Conservation (phyloP, 2,888 invertebrate species). For the Mesodorylaimus sp. region DNA sequence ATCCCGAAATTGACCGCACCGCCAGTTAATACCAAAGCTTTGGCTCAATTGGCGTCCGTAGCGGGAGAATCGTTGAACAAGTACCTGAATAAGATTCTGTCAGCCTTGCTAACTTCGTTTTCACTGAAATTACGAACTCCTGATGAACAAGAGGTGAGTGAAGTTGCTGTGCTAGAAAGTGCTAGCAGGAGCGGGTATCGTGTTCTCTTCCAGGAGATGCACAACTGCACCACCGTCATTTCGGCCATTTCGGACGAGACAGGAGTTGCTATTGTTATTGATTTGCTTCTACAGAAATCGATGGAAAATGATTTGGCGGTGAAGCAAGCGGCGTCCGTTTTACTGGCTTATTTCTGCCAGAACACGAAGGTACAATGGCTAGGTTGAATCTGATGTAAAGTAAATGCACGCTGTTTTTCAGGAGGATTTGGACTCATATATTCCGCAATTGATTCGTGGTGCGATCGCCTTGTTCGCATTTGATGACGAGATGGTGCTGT, state of each 20-base stretch:
- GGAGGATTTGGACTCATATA: constrained; percentile 51
- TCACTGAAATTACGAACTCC: constrained; percentile 32
- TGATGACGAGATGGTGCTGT: constrained; percentile 55
- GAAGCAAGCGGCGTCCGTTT: constrained; percentile 50
- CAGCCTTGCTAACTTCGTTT: constrained; percentile 61
- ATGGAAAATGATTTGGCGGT: constrained; percentile 4
- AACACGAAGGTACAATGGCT: constrained; percentile 51
- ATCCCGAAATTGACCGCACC: constrained; percentile 61
- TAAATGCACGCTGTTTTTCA: not conserved
- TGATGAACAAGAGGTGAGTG: constrained; percentile 21
- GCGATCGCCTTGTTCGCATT: constrained; percentile 66
- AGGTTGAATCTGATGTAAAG: not conserved
- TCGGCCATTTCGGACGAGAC: constrained; percentile 62
- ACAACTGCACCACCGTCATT: constrained; percentile 63
- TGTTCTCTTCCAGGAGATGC: constrained; percentile 22
- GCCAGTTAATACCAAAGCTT: constrained; percentile 75
- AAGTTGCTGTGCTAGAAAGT: constrained; percentile 5
- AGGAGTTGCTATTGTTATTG: constrained; percentile 67
- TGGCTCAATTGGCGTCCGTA: constrained; percentile 78
- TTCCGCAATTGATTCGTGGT: constrained; percentile 67
- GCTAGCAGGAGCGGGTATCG: too few relatives aligned
- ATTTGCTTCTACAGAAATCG: constrained; percentile 54
- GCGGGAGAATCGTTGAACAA: constrained; percentile 78
- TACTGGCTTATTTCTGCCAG: constrained; percentile 71
- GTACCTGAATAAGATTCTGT: constrained; percentile 73